Evolutionary conservation across 2,113 vertebrate genomes (phyloP).

Genomic region (Haemorhous mexicanus): DNA sequence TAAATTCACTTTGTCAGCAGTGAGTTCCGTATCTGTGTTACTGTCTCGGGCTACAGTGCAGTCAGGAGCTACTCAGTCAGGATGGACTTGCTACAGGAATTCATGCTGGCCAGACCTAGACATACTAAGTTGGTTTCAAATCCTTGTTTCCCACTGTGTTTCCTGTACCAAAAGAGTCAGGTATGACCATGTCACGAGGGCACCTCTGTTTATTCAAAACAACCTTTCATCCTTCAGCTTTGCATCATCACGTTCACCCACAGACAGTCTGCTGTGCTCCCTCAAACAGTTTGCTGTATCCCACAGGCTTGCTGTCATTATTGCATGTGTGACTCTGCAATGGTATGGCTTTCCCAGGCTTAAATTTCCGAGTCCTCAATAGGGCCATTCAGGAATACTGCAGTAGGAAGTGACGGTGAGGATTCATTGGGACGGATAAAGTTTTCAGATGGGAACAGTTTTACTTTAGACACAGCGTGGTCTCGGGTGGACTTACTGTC

Average conservation of each 20-base stretch:
- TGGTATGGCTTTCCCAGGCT: background rate
- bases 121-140: background rate
- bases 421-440: background rate
- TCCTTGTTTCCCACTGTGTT: background rate
- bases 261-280: background rate
- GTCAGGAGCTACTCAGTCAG: background rate
- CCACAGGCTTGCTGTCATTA: background rate
- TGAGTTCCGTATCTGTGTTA: background rate
- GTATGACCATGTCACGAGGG: background rate
- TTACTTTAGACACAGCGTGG: background rate
- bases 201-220: conserved; percentile 33
- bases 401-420: background rate
- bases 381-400: conserved; percentile 17
- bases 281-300: background rate
- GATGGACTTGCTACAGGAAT: background rate
- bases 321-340: background rate
- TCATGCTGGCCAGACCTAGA: background rate
- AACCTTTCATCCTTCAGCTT: background rate
- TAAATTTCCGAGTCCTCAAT: conserved; percentile 68
- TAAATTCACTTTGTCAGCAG: background rate
- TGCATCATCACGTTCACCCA: background rate
- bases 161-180: background rate
- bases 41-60: background rate
- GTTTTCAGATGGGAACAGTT: background rate
- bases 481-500: background rate